Conservation (phyloP, 2,797 vertebrate species). For the Melopsittacus undulatus region DNA sequence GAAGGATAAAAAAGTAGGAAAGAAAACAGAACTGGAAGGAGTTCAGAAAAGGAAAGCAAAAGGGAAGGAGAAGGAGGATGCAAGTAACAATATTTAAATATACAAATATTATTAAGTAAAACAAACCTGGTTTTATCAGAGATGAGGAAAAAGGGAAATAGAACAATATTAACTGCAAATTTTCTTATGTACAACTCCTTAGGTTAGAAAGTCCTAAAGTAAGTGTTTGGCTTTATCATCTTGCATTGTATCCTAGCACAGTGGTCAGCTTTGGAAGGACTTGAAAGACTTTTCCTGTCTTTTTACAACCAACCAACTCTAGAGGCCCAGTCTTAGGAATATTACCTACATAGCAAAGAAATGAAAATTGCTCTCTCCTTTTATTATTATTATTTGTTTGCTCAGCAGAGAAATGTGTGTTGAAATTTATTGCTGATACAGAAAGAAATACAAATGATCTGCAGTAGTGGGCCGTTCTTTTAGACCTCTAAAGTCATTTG, state of each 20-base stretch:
- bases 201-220: fast-evolving
- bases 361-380: neutral
- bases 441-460: conserved; percentile 21
- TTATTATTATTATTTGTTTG: conserved; percentile 26
- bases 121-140: neutral
- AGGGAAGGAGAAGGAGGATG: neutral
- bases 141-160: neutral
- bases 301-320: neutral
- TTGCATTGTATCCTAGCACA: neutral
- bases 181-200: neutral
- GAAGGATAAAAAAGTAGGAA: neutral
- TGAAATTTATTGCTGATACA: neutral
- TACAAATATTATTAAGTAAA: neutral
- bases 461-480: neutral
- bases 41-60: neutral
- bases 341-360: neutral
- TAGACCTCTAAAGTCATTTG: neutral
- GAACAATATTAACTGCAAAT: neutral
- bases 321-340: neutral
- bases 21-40: neutral
- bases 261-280: neutral
- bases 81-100: neutral
- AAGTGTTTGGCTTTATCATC: neutral
- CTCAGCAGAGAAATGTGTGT: neutral
- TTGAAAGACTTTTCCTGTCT: neutral